Conservation (phyloP, 2,113 vertebrate species). For the Irena cyanogastra region DNA sequence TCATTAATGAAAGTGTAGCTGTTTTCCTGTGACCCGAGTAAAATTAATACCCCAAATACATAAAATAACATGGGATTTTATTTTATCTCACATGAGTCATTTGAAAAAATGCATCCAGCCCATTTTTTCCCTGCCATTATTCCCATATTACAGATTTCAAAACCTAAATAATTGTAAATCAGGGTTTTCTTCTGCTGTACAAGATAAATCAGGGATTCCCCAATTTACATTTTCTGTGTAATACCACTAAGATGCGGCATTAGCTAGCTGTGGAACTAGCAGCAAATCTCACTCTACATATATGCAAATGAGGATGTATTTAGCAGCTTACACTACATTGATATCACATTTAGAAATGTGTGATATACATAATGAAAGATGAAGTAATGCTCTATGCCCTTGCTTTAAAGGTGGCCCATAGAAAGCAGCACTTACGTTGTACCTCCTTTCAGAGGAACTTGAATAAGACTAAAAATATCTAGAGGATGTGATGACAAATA, state of each 20-base stretch:
- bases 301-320: neutral
- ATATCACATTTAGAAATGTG: neutral
- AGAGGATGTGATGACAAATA: neutral
- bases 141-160: neutral
- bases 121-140: neutral
- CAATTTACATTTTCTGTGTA: neutral
- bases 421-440: neutral
- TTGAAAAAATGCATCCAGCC: slow-evolving; percentile 31
- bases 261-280: neutral
- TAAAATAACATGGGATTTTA: slow-evolving; percentile 32
- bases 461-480: neutral
- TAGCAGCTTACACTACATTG: neutral
- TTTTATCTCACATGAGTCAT: neutral
- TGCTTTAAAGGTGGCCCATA: neutral
- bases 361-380: neutral
- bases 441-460: neutral
- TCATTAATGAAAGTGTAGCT: slow-evolving; percentile 69
- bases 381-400: neutral
- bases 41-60: slow-evolving; percentile 69
- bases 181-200: neutral
- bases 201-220: neutral
- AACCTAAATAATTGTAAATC: slow-evolving; percentile 2
- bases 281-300: neutral
- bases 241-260: neutral
- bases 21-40: slow-evolving; percentile 53